Base-by-base conservation (phyloP, 2,888 invertebrate genomes). In the Stenurella melanura region DNA sequence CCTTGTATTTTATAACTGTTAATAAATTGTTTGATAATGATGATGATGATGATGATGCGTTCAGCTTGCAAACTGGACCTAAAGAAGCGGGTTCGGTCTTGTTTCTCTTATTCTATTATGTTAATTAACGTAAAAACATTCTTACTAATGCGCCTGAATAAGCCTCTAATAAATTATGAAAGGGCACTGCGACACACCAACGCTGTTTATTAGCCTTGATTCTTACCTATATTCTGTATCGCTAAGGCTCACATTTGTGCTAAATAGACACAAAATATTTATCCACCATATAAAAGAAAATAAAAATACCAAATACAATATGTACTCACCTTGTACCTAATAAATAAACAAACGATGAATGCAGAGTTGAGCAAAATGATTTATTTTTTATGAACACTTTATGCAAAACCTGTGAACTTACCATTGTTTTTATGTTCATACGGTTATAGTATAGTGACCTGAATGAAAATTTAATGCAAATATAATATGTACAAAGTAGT, bases 391-490 rank as follows among this genome's bases (percentile, higher is more conserved):
- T 60, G 60, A 70, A 60, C 38, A 21, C 42, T 19, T 60, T 60
- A 70, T 60, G 70, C 42, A 70, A 70, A 60, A 38, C 60, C 15
- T 34, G 70, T 60, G 70, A 70, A 70, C 50, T 60, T 60, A 38
- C 70, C 70, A 70, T 70, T 70, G 70, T 70, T 70, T 70, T 60
- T 60, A 21, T 70, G 38, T 70, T 50, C 42, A 57, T 21, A 70
- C 70, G 60, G 60, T 42, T 70, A 42, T 60, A 60, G 21, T 19
- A 50, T 34, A 57, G 70, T 70, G 70, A 70, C 70, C 70, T 70
- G 70, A 70, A 70, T 70, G 60, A 42, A 60, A 70, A 58, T 42
- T 60, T 58, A 60, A 70, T 70, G 70, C 70, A 70, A 70, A 70
- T 70, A 38, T 42, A 18, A 58, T 30, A 58, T 64, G 64, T 58